phyloP scores from a whole-genome alignment of 2,113 vertebrate species.

The Laterallus jamaicensis region DNA sequence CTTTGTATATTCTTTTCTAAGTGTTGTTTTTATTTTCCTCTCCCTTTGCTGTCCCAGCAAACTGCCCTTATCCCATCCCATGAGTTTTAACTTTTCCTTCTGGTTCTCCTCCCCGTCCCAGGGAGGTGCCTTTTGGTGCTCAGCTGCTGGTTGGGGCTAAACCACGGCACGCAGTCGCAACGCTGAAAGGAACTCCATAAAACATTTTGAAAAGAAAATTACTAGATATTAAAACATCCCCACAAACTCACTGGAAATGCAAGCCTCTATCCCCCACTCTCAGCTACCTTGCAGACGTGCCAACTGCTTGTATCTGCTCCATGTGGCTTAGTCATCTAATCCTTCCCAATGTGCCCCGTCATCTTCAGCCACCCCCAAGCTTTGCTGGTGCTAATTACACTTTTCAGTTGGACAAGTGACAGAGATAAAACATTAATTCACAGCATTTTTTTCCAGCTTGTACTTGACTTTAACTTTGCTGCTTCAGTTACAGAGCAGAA shows the following conservation, averaged over 20 bases:
- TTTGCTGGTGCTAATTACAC: background rate
- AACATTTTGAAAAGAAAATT: background rate
- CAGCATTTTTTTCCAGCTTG: background rate
- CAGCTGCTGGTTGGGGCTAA: too few relatives aligned
- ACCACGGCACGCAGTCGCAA: background rate
- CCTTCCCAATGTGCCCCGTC: accelerated
- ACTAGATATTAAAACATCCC: background rate
- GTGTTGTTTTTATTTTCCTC: too few relatives aligned
- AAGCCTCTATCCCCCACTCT: background rate
- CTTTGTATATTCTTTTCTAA: too few relatives aligned
- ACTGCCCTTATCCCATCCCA: too few relatives aligned
- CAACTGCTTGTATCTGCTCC: background rate
- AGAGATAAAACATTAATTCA: background rate
- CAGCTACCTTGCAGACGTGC: background rate
- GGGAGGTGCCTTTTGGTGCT: too few relatives aligned
- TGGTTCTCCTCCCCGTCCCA: too few relatives aligned
- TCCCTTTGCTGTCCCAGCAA: too few relatives aligned
- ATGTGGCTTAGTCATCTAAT: background rate
- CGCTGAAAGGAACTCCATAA: background rate
- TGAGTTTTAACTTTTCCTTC: too few relatives aligned
- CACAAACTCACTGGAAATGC: background rate
- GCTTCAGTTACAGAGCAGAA: background rate
- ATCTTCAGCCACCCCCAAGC: background rate
- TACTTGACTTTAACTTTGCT: background rate
- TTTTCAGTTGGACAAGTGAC: background rate